Evolutionary conservation across 2,888 invertebrate species (phyloP), one percentile per base, ranked within the genome.

Genomic region (Melanostoma scalare): DNA sequence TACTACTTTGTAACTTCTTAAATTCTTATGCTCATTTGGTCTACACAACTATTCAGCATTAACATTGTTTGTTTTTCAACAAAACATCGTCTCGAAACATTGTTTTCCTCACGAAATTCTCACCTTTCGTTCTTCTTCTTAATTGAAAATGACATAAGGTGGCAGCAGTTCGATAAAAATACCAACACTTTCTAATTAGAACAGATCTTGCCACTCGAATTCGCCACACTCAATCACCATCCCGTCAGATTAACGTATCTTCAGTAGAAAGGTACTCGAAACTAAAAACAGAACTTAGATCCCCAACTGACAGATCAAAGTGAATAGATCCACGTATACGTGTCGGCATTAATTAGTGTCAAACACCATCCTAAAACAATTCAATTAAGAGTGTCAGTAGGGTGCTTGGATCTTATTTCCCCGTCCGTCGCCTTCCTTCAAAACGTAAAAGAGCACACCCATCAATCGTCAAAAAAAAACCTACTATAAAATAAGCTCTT

Each of bases 331-430:
- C 53, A 53, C 67, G 67, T 36, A 20, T 65, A 56, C 10, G 44
- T 77, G 81, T 82, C 72, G 67, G 61, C 67, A 63, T 68, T 77
- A 73, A 77, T 82, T 60, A 82, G 67, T 77, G 72, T 77, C 81
- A 82, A 38, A 56, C 67, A 55, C 67, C 48, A 63, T 63, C 55
- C 48, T 56, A 72, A 82, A 69, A 68, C 63, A 73, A 52, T 73
- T 68, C 63, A 82, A 63, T 82, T 69, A 68, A 73, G 35, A 48
- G 50, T 69, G 80, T 75, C 80, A 75, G 69, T 63, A 36, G 69
- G 65, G 55, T 60, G 75, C 48, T 58, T 42, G 60, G 33, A 36
- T 46, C 40, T 46, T 10, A 38, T 30, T 73, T 55, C 52, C 42
- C 8, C 40, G 35, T 50, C 8, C 40, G 35, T 50, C 44, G 10